phyloP scores from a whole-genome alignment of 2,888 invertebrate genomes.

The Herminia tarsipennalis region DNA sequence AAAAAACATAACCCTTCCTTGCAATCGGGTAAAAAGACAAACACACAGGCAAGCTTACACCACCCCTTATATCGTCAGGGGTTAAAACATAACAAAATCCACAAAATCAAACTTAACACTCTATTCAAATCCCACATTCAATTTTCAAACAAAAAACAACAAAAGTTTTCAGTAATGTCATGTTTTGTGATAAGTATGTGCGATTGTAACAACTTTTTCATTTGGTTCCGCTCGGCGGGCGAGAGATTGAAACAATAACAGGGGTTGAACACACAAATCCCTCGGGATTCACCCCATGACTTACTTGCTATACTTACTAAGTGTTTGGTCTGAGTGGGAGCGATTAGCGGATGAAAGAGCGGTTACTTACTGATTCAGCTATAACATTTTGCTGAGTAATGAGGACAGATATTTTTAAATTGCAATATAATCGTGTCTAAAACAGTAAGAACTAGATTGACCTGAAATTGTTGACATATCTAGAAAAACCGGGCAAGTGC shows the following conservation, averaged over 20 bases:
- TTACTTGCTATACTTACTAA: conserved; percentile 36
- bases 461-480: no score
- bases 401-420: neutral
- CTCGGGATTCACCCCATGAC: conserved; percentile 53
- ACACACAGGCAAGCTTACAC: no score
- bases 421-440: neutral
- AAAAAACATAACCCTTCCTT: no score
- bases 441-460: no score
- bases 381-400: no score
- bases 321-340: conserved; percentile 16
- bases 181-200: conserved; percentile 36
- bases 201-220: conserved; percentile 49
- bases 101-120: no score
- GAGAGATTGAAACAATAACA: conserved; percentile 82
- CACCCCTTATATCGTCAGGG: no score
- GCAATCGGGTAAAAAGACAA: no score
- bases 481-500: no score
- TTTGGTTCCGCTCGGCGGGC: conserved; percentile 47
- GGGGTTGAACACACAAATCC: conserved; percentile 66
- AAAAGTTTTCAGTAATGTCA: neutral
- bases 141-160: neutral
- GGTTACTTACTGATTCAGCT: no score
- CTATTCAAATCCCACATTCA: no score
- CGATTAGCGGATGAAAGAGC: conserved; percentile 24
- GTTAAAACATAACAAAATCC: no score